Evolutionary conservation across 2,797 vertebrate species (phyloP), one percentile per base, ranked within the genome.

Genomic region (Phaenicophaeus curvirostris): DNA sequence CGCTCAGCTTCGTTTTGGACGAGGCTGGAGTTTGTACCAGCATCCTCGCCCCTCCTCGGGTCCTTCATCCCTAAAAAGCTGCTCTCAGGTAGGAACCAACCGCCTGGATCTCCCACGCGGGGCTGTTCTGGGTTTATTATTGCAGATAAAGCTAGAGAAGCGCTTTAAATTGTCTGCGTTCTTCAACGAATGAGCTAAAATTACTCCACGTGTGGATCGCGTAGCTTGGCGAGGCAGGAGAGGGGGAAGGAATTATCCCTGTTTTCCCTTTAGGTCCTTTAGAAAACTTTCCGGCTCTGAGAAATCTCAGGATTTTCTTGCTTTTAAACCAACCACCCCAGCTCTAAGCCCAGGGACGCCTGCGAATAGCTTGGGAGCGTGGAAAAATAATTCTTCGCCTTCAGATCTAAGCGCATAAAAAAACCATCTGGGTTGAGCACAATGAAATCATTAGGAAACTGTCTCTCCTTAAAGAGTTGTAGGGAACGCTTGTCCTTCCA

Each of bases 371-470:
- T 83, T 92, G 96, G 87, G 87, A 93, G 94, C 93, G 81, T 83
- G 95, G 94, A 95, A 96, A 96, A 97, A 95, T 93, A 94, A 96
- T 95, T 97, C 96, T n/a, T n/a, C 97, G 97, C 96, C 97, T 96
- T 94, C 95, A 92, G 94, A 96, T 96, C 92, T 94, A 93, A 91
- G 97, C 95, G 85, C 94, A 95, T 95, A 96, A n/a, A 97, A 96
- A 96, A 94, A 96, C 44, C 95, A 97, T 97, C 97, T 97, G 97
- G 77, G n/a, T 92, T 93, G 94, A 96, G 94, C 96, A 96, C 97
- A 97, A 97, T 96, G 97, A 96, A 96, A 96, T 96, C 96, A 96
- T 97, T 97, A 96, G 97, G 97, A 96, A 96, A 94, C 95, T 90
- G 96, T 96, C 95, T 96, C 94, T n/a, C n/a, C 92, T 95, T 93